These are phyloP conservation scores for Bufotes viridis DNA, from an alignment of 2,797 vertebrate species.

Conservation along the genomic window DNA sequence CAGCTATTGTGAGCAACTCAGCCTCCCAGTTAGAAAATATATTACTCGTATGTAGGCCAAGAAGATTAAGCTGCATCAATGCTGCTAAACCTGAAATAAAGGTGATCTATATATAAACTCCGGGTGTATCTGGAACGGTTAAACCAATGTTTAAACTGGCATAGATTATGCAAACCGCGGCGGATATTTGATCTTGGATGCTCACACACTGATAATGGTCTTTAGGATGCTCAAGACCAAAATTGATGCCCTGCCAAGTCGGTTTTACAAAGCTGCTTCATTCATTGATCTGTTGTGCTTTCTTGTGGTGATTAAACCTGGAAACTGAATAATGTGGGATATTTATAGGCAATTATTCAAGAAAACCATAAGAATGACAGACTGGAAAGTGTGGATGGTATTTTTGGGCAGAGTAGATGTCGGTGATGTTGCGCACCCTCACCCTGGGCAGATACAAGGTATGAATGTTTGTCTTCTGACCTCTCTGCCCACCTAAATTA, in stretches of 20 bases:
- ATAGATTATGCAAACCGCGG: conserved; percentile 37
- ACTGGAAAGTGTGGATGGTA: background rate
- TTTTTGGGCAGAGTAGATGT: background rate
- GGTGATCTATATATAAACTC: conserved; percentile 49
- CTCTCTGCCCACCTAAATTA: background rate
- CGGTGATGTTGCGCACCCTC: background rate
- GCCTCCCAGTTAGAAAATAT: conserved; percentile 18
- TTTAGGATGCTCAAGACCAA: conserved; percentile 28
- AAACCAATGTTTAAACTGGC: conserved; percentile 36
- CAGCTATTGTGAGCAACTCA: conserved; percentile 7
- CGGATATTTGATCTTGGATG: conserved; percentile 49
- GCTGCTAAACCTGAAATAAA: conserved; percentile 44
- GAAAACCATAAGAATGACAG: background rate
- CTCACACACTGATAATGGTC: conserved; percentile 32
- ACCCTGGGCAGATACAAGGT: background rate
- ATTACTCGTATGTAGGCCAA: conserved; percentile 27
- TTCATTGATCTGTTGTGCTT: conserved; percentile 39
- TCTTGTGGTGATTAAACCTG: conserved; percentile 29
- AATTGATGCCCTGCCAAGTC: conserved; percentile 27
- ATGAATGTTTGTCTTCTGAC: background rate
- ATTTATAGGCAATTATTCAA: conserved; percentile 41
- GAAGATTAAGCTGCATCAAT: conserved; percentile 37
- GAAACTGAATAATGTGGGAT: conserved; percentile 17
- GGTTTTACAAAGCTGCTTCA: conserved; percentile 21
- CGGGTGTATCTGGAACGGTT: background rate